Base-by-base conservation (phyloP, 1,140 invertebrate genomes). In the Nebria ingens region DNA sequence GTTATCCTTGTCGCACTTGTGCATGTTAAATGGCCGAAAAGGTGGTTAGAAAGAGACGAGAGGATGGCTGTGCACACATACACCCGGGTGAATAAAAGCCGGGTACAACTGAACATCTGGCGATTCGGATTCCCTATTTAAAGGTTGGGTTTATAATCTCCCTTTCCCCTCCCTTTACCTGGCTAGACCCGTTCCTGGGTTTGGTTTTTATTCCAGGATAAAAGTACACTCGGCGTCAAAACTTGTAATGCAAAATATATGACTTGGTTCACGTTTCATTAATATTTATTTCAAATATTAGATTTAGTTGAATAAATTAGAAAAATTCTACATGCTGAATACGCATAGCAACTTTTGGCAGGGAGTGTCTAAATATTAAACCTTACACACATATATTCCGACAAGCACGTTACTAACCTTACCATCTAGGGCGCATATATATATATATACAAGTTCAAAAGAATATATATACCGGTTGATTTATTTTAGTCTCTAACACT, bases 61-160 rank as follows among this genome's bases (percentile, higher is more conserved):
- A 49, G 25, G 53, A 54, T 54, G 34, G 52, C 6, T 38, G 11
- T 38, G 11, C 20, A 17, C 15, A 13, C 2, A 52, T n/a, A 52
- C 19, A 52, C 19, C 17, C 17, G 53, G 20, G n/a, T 20, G 6
- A 19, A 22, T 21, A 51, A 55, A 9, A 55, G 45, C 45, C 13
- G 49, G 38, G 38, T 15, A 51, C 49, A 17, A 19, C 49, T 51
- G 17, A 51, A 19, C 21, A 17, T 17, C 49, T 19, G 21, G 17
- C 21, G 19, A 13, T 51, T 13, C 13, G 12, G 21, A 21, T 19
- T 51, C 21, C 21, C 49, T 19, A 12, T 13, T 13, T 19, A 12
- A 15, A 21, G 13, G 17, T 51, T 51, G 21, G 17, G 13, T 51
- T 51, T 21, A 34, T n/a, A 34, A 34, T n/a, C 6, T n/a, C 25